Evolutionary conservation across 1,140 invertebrate genomes (phyloP), one percentile per base, ranked within the genome.

Genomic region (Leptestheria dahalacensis): DNA sequence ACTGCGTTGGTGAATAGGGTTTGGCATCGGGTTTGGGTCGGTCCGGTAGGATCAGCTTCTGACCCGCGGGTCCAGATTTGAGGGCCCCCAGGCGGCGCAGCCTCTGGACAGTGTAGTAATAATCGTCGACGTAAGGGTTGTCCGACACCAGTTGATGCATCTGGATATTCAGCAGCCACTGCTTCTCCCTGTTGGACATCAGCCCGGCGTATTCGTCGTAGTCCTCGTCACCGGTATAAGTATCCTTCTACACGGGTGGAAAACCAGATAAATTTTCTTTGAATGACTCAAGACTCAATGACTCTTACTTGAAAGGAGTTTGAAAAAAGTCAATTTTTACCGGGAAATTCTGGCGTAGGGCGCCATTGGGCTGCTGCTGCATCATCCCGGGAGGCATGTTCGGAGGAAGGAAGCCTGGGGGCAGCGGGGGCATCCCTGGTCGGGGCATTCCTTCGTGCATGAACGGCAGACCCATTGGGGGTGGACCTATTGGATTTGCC

Each of bases 91-190:
- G 26, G 4, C 33, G 11, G 28, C 54, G 74, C 70, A 51, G 71
- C 72, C 62, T 75, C 70, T 49, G 62, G 65, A 74, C 86, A 33
- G 83, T 86, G 65, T 83, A 89, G 68, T 90, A 91, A 69, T 86
- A 90, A 69, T 91, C 87, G 66, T 89, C 86, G 64, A 88, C 80
- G 67, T 88, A 88, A 0, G 87, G 86, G 33, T 86, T 87, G 50
- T 84, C 85, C 1, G 86, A 88, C 64, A 86, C 86, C 0, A 95
- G 73, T 69, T 94, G 91, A 59, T 92, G 71, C 64, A 92, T 74
- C 71, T 95, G 91, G 66, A 96, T 94, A 68, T 91, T 91, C 51
- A 91, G 82, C 1, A 96, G 75, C 89, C 91, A 93, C 61, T 92
- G 88, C 68, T 94, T 95, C 67, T 96, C 91, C 47, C 83, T 78